Base-by-base conservation (phyloP, 2,888 invertebrate genomes). In the Agrilus mali region DNA sequence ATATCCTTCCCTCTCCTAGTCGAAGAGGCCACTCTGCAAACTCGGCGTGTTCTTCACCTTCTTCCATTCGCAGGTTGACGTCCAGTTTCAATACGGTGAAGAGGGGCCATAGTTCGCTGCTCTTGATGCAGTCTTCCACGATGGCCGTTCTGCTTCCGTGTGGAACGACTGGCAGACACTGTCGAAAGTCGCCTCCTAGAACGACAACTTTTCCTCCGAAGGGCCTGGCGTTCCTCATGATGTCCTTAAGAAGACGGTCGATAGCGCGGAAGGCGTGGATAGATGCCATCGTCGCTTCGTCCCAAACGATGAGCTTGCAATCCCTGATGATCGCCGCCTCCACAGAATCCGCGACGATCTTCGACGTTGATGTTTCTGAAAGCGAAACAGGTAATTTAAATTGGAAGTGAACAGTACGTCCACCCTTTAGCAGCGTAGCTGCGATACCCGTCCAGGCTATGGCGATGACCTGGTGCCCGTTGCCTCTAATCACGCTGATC, bases 111-210 rank as follows among this genome's bases (percentile, higher is more conserved):
- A 53, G 41, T 33, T 31, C 8, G 32, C 42, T 44, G 12, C 36
- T 40, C 33, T 47, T 47, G 8, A 51, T 15, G 22, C 41, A 46
- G 4, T 40, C 42, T 34, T 47, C 42, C 7, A 42, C 27, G 8
- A 47, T 43, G 16, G 38, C 22, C 4, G 42, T 33, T 14, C 39
- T n/a, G 33, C 36, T 20, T 5, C 41, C 52, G 33, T 41, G 36
- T 6, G 41, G 42, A 7, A 50, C 43, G 8, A 51, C 45, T 6
- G 52, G 53, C n/a, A 50, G 36, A 8, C 41, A 36, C 47, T 53
- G 51, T 17, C 50, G 39, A 35, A 54, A 54, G 42, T 53, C 50
- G 7, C 52, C 53, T 4, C 50, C 51, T 7, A 54, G 20, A 8
- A 53, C 39, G 3, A 52, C 41, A 12, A 44, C 31, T 42, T 50